A percentile compares a stretch with the other conserved stretches of the same genome.
Conservation (phyloP, 2,113 vertebrate genomes). For the Tetraodon nigroviridis region DNA sequence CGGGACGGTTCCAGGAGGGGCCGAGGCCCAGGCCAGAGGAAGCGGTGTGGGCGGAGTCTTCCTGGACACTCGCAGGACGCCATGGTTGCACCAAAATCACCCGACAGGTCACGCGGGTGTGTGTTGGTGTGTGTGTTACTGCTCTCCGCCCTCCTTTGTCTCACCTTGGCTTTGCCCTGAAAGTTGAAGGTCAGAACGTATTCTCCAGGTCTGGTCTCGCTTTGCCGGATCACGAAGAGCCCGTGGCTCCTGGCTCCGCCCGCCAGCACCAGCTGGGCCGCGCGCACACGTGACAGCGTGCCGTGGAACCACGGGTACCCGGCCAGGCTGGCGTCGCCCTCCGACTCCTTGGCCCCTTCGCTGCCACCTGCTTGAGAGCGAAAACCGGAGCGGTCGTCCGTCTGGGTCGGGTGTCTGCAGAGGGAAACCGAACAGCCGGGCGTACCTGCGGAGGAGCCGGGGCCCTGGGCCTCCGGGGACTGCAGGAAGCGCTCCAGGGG, state of each 20-base stretch:
- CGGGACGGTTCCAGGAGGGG: constrained; percentile 39
- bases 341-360: constrained; percentile 71
- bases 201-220: constrained; percentile 91
- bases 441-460: constrained; percentile 75
- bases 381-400: neutral
- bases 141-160: neutral
- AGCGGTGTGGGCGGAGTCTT: constrained; percentile 55
- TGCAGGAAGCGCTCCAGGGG: constrained; percentile 90
- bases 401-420: neutral
- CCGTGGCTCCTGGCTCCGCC: constrained; percentile 89
- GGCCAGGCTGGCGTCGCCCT: constrained; percentile 72
- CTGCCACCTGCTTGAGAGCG: constrained; percentile 42
- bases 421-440: neutral
- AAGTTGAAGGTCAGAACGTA: constrained; percentile 99
- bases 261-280: constrained; percentile 89
- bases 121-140: no score
- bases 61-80: constrained; percentile 55
- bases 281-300: constrained; percentile 87
- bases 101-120: constrained; percentile 1
- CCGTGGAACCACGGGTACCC: constrained; percentile 97
- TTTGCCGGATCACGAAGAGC: constrained; percentile 95
- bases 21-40: constrained; percentile 57
- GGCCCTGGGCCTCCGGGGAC: constrained; percentile 76
- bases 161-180: constrained; percentile 97
- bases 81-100: no score